Base-by-base conservation (phyloP, 35 echinoderm and acorn worm genomes). In the Diadema setosum region DNA sequence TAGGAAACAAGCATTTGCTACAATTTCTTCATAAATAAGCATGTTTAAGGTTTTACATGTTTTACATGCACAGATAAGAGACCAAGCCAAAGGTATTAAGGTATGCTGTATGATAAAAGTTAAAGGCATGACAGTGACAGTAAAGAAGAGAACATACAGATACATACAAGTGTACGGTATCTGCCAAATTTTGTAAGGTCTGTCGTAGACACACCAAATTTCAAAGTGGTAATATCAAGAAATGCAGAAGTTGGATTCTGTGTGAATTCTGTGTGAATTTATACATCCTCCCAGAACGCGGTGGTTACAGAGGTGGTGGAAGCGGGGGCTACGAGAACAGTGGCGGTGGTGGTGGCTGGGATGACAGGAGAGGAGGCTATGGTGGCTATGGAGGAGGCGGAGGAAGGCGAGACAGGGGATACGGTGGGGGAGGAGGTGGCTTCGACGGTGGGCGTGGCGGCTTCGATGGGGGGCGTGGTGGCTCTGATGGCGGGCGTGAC, bases 271-370 rank as follows among this genome's bases (percentile, higher is more conserved):
- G n/a, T n/a, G n/a, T n/a, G n/a, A n/a, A n/a, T 45, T 4, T 45
- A 5, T 82, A 1, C 25, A 15, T 45, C 31, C n/a, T 58, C 39
- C 46, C 27, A 56, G 46, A 48, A 21, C 21, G 31, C n/a, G 81
- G 81, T 5, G 45, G 45, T 26, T 67, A 74, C 84, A 87, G 84
- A 46, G 64, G 69, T 43, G 88, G 88, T 40, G 84, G 84, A 26
- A 81, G 89, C 4, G 35, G 89, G 76, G 89, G 82, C 46, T 12
- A 56, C 20, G 57, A 32, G 12, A 34, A 84, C 15, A 84, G 49
- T 21, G 21, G n/a, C 12, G 80, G 87, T 17, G 44, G 57, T 20
- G 35, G 87, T 43, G 87, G 80, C 34, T 75, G 85, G 44, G 70
- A 61, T 41, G 75, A 70, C 43, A 46, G 56, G 40, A 37, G 75